Evolutionary conservation across 2,113 vertebrate genomes (phyloP).

Genomic region (Myotis lucifugus): DNA sequence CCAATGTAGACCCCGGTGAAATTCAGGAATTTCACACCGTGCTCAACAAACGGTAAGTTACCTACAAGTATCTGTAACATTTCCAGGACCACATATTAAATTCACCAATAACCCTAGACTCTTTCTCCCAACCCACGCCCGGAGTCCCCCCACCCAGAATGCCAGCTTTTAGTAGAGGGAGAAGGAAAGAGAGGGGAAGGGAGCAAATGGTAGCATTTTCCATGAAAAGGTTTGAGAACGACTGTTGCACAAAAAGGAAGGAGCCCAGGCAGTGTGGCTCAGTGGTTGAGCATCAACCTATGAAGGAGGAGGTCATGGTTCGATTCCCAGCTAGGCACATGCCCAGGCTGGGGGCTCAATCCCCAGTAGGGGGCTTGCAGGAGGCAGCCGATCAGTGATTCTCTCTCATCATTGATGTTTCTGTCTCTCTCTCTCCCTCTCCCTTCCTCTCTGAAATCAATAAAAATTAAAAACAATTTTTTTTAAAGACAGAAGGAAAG

Average conservation of each 20-base stretch:
- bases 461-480: too few relatives aligned
- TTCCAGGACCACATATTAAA: not conserved
- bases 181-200: not conserved
- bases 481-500: not conserved
- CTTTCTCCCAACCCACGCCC: not conserved
- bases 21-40: not conserved
- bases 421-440: too few relatives aligned
- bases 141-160: fast-evolving
- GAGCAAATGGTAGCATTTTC: not conserved
- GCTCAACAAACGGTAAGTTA: not conserved
- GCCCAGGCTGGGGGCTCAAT: too few relatives aligned
- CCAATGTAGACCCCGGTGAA: not conserved
- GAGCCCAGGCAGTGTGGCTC: too few relatives aligned
- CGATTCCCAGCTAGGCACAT: too few relatives aligned
- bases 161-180: not conserved
- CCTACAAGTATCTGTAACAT: fast-evolving
- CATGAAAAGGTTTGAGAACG: not conserved
- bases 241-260: not conserved
- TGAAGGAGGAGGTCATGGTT: too few relatives aligned
- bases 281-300: too few relatives aligned
- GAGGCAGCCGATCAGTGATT: too few relatives aligned
- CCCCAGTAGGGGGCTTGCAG: too few relatives aligned
- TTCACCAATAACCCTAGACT: too few relatives aligned
- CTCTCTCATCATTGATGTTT: too few relatives aligned
- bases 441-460: too few relatives aligned